Base-by-base conservation (phyloP, 2,113 vertebrate genomes). In the Mustelus asterias region DNA sequence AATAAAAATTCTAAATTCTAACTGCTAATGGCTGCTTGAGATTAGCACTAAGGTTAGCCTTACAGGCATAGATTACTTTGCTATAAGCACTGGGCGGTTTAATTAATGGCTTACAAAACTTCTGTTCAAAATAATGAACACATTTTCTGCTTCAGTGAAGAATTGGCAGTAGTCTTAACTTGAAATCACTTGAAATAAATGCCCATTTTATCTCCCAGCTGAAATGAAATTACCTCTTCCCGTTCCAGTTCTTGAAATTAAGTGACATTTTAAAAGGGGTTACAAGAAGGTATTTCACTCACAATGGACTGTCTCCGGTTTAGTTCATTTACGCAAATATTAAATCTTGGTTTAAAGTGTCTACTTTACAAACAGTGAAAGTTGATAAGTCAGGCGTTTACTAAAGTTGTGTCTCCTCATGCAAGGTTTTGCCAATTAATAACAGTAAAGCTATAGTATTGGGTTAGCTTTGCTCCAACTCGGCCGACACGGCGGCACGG, bases 91-190 rank as follows among this genome's bases (percentile, higher is more conserved):
- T 95, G 37, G 72, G 54, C 3, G 11, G 69, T 72, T 72, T 95
- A 95, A 95, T 95, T 95, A 95, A 94, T 70, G 67, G 65, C 93
- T 94, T 94, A 70, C 67, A 95, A 95, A 69, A 95, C 72, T 95
- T 95, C 67, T 29, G 67, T 54, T 69, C 33, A 95, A 76, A 76
- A 76, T 95, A 95, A 72, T 95, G 94, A 95, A 69, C 94, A 76
- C 37, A 29, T 48, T 95, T 95, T 95, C 94, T 76, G 69, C 94
- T 72, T 95, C 69, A 72, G 29, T 70, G 67, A 54, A 54, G 67
- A 95, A 95, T 72, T 76, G 67, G 37, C 67, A 33, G 67, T 95
- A 95, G 76, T 95, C 94, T 95, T 72, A 72, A 72, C 69, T 54
- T 69, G 13, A 41, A 72, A 95, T 95, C 94, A 54, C 67, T 72